Conservation (phyloP, 2,888 invertebrate species). For the Sylvicola fuscatus region DNA sequence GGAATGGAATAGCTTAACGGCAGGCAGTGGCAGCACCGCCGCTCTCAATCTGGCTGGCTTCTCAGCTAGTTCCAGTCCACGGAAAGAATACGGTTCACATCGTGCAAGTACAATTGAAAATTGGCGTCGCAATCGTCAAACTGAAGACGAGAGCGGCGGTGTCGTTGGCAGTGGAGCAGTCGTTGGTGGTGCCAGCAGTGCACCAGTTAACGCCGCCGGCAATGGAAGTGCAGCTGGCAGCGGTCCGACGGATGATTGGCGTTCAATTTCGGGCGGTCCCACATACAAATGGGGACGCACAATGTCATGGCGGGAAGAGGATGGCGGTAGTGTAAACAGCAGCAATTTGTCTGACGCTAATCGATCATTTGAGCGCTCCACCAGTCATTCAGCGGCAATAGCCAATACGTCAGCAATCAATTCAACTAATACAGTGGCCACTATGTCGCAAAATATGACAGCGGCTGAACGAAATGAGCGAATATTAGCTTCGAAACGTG, state of each 20-base stretch:
- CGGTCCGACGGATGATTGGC: neutral
- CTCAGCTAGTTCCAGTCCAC: conserved; percentile 17
- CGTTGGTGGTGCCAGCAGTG: conserved; percentile 1
- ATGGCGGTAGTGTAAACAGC: neutral
- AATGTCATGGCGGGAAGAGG: conserved; percentile 20
- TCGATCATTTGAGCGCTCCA: too few relatives aligned
- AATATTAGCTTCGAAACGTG: neutral
- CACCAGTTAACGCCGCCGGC: too few relatives aligned
- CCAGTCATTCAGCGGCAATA: neutral
- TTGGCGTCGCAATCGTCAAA: conserved; percentile 20
- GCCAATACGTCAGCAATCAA: neutral
- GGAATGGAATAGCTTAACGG: neutral
- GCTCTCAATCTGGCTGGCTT: conserved; percentile 17
- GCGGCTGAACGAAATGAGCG: neutral
- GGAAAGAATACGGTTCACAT: conserved; percentile 19
- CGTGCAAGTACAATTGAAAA: conserved; percentile 14
- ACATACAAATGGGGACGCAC: conserved; percentile 12
- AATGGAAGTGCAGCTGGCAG: conserved; percentile 1
- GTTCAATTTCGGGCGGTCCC: neutral
- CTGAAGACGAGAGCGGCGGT: conserved; percentile 12
- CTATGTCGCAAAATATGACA: neutral
- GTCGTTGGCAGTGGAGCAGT: conserved; percentile 1
- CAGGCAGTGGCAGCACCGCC: neutral
- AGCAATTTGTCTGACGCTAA: neutral
- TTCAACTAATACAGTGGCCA: neutral